These are phyloP conservation scores for Elysia crispata DNA, from an alignment of 2,888 invertebrate species.

Conservation along the genomic window DNA sequence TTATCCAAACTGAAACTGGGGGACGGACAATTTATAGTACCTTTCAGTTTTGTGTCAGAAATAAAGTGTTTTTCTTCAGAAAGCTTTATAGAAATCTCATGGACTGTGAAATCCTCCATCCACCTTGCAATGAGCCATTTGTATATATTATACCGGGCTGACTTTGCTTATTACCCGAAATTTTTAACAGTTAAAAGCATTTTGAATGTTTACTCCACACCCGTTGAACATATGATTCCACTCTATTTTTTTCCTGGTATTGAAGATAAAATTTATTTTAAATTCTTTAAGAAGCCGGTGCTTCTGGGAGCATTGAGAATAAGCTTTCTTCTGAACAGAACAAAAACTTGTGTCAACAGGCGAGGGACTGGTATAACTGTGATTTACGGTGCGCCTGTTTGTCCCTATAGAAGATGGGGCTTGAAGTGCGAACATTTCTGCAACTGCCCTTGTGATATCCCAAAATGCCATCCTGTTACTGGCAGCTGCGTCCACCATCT, in stretches of 20 bases:
- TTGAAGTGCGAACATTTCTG: background rate
- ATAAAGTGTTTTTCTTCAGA: no score
- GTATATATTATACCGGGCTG: no score
- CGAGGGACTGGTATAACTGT: background rate
- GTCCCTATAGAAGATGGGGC: constrained; percentile 31
- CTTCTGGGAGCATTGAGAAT: no score
- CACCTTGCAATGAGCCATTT: background rate
- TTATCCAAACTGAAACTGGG: no score
- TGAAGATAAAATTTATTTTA: no score
- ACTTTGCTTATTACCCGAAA: no score
- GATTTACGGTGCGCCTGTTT: background rate
- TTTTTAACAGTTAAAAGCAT: no score
- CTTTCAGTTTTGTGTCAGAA: no score
- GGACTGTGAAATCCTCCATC: background rate
- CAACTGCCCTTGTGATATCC: constrained; percentile 1
- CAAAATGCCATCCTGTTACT: constrained; percentile 20
- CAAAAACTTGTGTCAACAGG: background rate
- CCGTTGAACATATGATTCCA: background rate
- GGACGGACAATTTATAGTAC: no score
- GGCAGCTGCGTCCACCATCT: background rate
- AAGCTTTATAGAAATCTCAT: background rate
- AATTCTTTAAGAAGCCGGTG: no score
- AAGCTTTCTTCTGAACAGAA: background rate
- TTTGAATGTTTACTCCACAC: background rate
- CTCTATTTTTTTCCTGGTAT: background rate